Evolutionary conservation across 1,140 invertebrate genomes (phyloP).

Genomic region (Mya arenaria): DNA sequence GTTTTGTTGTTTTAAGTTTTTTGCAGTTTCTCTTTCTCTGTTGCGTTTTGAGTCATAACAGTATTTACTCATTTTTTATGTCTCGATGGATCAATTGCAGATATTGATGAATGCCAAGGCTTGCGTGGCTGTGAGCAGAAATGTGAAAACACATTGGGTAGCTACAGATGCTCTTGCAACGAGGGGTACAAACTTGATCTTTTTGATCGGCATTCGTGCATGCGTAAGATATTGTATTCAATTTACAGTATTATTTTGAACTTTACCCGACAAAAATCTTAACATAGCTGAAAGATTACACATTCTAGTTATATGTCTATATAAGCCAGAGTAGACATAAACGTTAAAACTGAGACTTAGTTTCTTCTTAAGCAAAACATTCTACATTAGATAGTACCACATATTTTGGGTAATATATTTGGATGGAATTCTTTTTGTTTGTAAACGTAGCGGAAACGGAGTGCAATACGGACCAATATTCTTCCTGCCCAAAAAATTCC

Average conservation of each 20-base stretch:
- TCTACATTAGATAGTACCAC: too few relatives aligned
- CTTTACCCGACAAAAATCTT: not conserved
- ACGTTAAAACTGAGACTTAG: too few relatives aligned
- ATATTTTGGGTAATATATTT: too few relatives aligned
- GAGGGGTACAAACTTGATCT: constrained; percentile 25
- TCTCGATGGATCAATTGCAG: not conserved
- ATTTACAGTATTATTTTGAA: not conserved
- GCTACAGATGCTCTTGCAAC: constrained; percentile 24
- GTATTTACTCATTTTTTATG: too few relatives aligned
- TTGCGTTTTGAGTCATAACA: too few relatives aligned
- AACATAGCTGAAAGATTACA: not conserved
- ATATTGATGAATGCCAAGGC: constrained; percentile 30
- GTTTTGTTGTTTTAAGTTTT: too few relatives aligned
- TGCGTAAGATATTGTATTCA: constrained; percentile 7
- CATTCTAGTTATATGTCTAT: not conserved
- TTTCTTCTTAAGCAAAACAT: too few relatives aligned
- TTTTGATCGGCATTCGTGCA: not conserved
- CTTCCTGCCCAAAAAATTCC: too few relatives aligned
- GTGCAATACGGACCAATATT: not conserved
- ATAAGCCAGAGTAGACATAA: too few relatives aligned
- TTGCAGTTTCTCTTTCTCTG: too few relatives aligned
- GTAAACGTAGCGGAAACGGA: not conserved
- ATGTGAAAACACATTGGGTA: constrained; percentile 18
- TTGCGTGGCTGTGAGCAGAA: not conserved
- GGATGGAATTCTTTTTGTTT: not conserved